Percentiles rank a stretch among this genome's conserved stretches.
Conservation (phyloP, 2,113 vertebrate genomes). For the Anarhynchus alexandrinus region DNA sequence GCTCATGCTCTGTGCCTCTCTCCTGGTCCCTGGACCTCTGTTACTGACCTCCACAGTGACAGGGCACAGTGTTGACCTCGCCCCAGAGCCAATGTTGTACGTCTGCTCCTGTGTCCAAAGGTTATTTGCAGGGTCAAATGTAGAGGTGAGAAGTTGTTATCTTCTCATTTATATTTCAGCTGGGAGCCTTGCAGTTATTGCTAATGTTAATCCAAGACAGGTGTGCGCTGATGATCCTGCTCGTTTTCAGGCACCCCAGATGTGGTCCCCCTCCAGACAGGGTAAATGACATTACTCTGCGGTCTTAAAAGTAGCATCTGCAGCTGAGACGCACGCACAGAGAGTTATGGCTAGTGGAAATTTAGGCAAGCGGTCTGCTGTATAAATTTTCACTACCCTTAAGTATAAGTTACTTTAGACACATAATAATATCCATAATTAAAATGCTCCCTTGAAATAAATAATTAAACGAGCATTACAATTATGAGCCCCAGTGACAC, state of each 20-base stretch:
- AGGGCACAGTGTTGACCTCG: background rate
- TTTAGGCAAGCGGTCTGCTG: background rate
- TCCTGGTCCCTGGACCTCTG: background rate
- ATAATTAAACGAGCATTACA: constrained; percentile 58
- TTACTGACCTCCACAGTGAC: background rate
- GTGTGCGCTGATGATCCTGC: background rate
- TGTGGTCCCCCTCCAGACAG: background rate
- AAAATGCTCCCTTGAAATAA: constrained; percentile 53
- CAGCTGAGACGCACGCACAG: background rate
- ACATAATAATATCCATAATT: constrained; percentile 15
- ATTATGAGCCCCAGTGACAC: constrained; percentile 19
- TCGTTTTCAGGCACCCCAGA: background rate
- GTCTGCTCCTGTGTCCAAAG: background rate
- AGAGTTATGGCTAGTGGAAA: background rate
- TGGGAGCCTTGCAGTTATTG: background rate
- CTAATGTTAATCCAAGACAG: background rate
- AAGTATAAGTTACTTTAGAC: constrained; percentile 2
- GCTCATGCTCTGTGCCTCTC: background rate
- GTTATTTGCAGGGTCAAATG: background rate
- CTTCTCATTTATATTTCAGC: background rate
- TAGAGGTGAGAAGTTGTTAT: background rate
- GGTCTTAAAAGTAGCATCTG: background rate
- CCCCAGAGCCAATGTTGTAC: accelerated
- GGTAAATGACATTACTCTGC: background rate
- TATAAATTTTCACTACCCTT: background rate